phyloP scores from a whole-genome alignment of 2,113 vertebrate species.

The Chiloscyllium plagiosum region DNA sequence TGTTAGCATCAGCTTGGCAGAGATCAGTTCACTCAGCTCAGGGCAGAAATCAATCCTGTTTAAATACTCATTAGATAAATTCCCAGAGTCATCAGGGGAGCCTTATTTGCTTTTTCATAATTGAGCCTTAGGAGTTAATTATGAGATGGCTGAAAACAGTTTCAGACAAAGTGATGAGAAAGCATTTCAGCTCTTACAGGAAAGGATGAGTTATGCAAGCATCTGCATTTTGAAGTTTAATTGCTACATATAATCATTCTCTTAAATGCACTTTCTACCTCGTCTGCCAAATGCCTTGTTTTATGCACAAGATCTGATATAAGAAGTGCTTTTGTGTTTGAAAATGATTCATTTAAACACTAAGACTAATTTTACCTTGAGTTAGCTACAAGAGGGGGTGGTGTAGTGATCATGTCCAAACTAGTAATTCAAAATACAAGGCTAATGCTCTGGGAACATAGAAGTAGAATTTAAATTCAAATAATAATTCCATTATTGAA shows the following conservation, averaged over 20 bases:
- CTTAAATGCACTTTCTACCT: not conserved
- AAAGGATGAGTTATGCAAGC: not conserved
- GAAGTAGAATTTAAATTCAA: too few species aligned
- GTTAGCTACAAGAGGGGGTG: not conserved
- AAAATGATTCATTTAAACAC: not conserved
- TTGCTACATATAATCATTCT: not conserved
- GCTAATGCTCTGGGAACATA: too few species aligned
- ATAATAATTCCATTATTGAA: too few species aligned
- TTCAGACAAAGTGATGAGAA: not conserved
- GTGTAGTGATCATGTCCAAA: not conserved
- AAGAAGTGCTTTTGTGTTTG: not conserved
- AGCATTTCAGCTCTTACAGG: not conserved
- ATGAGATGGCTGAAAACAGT: not conserved
- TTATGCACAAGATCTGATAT: not conserved
- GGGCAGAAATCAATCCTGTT: constrained; percentile 14
- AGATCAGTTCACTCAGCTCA: not conserved
- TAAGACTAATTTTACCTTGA: not conserved
- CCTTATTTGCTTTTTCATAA: constrained; percentile 30
- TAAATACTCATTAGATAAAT: constrained; percentile 36
- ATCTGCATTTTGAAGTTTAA: constrained; percentile 27
- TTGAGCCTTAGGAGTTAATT: not conserved
- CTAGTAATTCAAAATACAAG: too few species aligned
- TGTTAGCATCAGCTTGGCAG: not conserved
- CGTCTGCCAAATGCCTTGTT: not conserved
- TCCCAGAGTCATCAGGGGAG: constrained; percentile 17